Conservation (phyloP, 2,797 vertebrate species). For the Vultur gryphus region DNA sequence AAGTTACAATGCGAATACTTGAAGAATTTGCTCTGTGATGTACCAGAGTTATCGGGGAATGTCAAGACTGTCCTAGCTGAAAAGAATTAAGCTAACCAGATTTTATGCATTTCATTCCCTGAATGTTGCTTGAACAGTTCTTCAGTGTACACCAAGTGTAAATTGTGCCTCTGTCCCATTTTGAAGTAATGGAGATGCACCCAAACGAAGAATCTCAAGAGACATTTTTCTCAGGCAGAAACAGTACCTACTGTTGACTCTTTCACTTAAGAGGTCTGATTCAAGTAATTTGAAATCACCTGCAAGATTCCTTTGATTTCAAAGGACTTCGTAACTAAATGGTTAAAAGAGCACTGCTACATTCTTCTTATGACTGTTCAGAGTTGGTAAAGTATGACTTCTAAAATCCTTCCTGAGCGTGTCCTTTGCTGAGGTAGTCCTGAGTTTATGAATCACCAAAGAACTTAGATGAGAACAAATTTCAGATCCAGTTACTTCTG, state of each 20-base stretch:
- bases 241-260: neutral
- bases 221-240: neutral
- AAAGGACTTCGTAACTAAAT: neutral
- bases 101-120: neutral
- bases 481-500: neutral
- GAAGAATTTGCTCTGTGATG: neutral
- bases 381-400: neutral
- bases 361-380: neutral
- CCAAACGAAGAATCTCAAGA: neutral
- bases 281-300: neutral
- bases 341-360: neutral
- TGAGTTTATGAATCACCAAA: neutral
- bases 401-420: neutral
- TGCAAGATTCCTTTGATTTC: neutral
- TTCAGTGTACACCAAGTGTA: neutral
- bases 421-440: neutral
- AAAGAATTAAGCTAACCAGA: neutral
- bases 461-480: neutral
- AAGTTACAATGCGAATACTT: neutral
- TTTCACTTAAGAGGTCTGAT: fast-evolving
- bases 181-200: neutral
- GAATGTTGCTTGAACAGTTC: neutral
- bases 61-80: neutral
- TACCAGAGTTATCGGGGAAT: neutral
- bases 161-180: neutral